Conservation (phyloP, 2,888 invertebrate species). For the Plagiodera versicolora region DNA sequence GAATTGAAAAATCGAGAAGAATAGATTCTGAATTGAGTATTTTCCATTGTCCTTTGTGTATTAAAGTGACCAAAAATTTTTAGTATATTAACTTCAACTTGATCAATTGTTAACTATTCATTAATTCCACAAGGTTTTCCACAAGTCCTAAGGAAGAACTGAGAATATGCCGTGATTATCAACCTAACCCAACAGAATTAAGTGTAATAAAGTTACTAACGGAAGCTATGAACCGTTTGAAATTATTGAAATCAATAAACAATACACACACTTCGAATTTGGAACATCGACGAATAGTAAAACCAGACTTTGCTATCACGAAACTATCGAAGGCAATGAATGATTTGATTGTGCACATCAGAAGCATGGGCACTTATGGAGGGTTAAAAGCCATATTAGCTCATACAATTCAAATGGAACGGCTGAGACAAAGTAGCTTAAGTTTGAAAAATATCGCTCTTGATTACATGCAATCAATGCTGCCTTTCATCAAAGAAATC, state of each 20-base stretch:
- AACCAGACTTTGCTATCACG: conserved; percentile 38
- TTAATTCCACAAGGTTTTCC: conserved; percentile 51
- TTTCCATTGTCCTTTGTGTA: no score
- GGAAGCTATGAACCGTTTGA: conserved; percentile 23
- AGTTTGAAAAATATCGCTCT: conserved; percentile 35
- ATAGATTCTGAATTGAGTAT: no score
- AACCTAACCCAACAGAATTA: conserved; percentile 19
- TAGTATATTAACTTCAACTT: neutral
- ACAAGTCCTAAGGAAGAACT: conserved; percentile 56
- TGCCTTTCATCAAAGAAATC: conserved; percentile 57
- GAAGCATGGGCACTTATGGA: conserved; percentile 62
- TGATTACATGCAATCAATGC: conserved; percentile 51
- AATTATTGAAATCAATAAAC: neutral
- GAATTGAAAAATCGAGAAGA: no score
- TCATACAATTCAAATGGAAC: conserved; percentile 65
- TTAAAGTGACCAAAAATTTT: no score
- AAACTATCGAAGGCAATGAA: conserved; percentile 41
- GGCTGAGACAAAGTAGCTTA: conserved; percentile 45
- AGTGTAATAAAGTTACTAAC: conserved; percentile 29
- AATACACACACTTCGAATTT: neutral
- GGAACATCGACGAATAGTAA: neutral
- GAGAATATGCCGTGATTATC: conserved; percentile 35
- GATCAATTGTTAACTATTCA: neutral
- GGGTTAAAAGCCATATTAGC: conserved; percentile 63
- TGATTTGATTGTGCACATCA: conserved; percentile 38